A percentile compares a stretch with the other conserved stretches of the same genome.
Conservation (phyloP, 1,140 invertebrate species). For the Limonius californicus region DNA sequence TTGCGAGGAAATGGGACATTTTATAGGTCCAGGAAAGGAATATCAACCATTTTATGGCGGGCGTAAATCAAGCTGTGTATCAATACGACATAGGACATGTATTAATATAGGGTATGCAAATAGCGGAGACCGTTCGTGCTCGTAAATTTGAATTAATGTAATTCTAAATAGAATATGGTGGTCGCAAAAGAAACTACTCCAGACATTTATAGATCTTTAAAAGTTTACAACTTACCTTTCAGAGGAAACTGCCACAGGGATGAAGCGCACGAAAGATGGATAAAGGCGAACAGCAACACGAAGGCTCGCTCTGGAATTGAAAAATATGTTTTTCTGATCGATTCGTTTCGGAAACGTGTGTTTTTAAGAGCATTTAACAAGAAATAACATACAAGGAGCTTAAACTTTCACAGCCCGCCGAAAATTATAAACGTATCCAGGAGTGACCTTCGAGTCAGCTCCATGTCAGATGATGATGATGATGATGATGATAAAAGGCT, state of each 20-base stretch:
- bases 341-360: not conserved
- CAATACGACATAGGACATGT: constrained; percentile 10
- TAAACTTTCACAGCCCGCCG: too few relatives aligned
- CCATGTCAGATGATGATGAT: too few relatives aligned
- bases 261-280: constrained; percentile 8
- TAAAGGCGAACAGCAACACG: constrained; percentile 15
- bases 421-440: too few relatives aligned
- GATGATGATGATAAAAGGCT: too few relatives aligned
- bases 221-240: constrained; percentile 23
- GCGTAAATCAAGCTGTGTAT: constrained; percentile 23
- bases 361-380: too few relatives aligned
- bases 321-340: not conserved
- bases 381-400: too few relatives aligned
- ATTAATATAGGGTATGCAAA: constrained; percentile 21
- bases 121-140: constrained; percentile 16
- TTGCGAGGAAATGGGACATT: not conserved
- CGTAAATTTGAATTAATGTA: constrained; percentile 27
- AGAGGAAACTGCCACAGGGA: constrained; percentile 15
- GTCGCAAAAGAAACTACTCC: constrained; percentile 11
- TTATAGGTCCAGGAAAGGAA: constrained; percentile 25
- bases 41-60: constrained; percentile 3
- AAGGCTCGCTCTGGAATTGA: constrained; percentile 2
- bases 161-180: constrained; percentile 22
- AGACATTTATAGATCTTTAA: constrained; percentile 17
- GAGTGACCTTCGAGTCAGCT: too few relatives aligned